Evolutionary conservation across 2,113 vertebrate species (phyloP).

Genomic region (Atherinomorus stipes): DNA sequence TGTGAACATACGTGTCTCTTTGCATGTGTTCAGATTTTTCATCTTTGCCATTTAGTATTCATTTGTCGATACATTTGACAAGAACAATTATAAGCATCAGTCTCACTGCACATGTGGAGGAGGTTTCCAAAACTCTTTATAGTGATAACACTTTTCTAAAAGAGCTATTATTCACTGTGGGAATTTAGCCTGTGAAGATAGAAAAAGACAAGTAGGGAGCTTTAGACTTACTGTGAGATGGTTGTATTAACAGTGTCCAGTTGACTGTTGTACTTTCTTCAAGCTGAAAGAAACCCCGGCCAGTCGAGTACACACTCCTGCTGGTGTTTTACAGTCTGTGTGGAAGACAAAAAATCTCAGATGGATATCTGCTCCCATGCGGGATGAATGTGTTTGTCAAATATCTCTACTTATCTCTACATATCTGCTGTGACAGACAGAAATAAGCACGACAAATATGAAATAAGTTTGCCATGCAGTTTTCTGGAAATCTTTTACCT

Average conservation of each 20-base stretch:
- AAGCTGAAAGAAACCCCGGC: neutral
- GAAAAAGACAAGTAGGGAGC: neutral
- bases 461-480: no score
- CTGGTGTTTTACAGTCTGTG: conserved; percentile 31
- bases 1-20: neutral
- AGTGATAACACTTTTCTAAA: no score
- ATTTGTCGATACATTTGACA: conserved; percentile 7
- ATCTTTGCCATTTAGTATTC: neutral
- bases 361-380: conserved; percentile 41
- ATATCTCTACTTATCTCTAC: neutral
- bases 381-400: neutral
- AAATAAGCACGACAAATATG: no score
- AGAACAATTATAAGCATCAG: neutral
- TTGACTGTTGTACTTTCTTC: neutral
- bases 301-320: neutral
- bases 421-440: neutral
- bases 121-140: neutral
- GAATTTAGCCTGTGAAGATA: no score
- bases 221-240: conserved; percentile 44
- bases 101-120: neutral
- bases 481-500: no score
- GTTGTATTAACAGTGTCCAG: neutral
- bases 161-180: no score
- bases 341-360: neutral
- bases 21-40: neutral